A percentile compares a stretch with the other conserved stretches of the same genome.
phyloP scores from a whole-genome alignment of 1,140 invertebrate genomes.

The Brachionus manjavacas region DNA sequence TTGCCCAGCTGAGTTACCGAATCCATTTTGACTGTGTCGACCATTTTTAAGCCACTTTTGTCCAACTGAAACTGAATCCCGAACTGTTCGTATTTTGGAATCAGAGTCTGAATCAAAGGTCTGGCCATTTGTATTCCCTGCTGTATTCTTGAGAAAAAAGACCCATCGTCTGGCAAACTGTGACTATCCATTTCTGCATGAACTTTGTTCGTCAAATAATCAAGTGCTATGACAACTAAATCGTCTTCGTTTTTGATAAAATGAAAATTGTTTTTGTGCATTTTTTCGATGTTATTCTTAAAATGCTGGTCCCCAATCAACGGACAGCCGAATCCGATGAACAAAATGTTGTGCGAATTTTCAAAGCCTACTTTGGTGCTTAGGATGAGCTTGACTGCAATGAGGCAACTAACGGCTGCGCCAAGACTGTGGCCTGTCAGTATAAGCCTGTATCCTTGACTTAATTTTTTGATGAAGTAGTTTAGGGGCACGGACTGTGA shows the following conservation, averaged over 20 bases:
- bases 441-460: neutral
- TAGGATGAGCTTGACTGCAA: neutral
- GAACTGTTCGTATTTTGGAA: neutral
- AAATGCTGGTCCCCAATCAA: neutral
- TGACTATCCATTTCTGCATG: neutral
- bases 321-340: neutral
- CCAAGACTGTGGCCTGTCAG: constrained; percentile 1
- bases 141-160: neutral
- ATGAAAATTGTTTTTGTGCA: constrained; percentile 6
- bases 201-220: neutral
- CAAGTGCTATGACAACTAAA: neutral
- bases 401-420: neutral
- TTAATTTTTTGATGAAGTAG: neutral
- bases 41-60: neutral
- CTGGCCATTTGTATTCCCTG: neutral
- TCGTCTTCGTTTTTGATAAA: constrained; percentile 27
- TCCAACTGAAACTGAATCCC: neutral
- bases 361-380: neutral
- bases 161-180: neutral
- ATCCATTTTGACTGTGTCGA: neutral
- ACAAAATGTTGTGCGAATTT: neutral
- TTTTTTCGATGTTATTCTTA: neutral
- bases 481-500: neutral
- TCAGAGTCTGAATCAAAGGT: neutral
- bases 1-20: neutral